Base-by-base conservation (phyloP, 2,113 vertebrate genomes). In the Cariama cristata region DNA sequence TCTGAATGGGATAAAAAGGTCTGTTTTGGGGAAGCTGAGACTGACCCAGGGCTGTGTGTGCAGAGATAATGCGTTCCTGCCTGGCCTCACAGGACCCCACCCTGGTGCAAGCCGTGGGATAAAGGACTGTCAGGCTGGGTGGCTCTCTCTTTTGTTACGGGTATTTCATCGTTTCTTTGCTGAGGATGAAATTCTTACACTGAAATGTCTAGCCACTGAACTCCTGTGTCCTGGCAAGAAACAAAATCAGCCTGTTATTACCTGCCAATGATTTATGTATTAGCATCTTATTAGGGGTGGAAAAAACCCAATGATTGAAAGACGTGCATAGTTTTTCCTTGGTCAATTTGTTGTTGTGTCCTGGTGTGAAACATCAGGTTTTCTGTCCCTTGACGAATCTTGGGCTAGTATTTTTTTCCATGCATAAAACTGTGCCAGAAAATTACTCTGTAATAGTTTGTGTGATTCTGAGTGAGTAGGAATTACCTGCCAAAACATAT, bases 1-100 rank as follows among this genome's bases (percentile, higher is more conserved):
- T 40, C 32, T 23, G 32, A 58, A 21, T 0, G 4, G 19, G 19
- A n/a, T 47, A 38, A 90, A 90, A 55, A 81, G 1, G 0, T 4
- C 5, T 59, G 16, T 52, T 68, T 81, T 66, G 55, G 18, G 33
- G 26, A 64, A 17, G 9, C 22, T 24, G 22, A 32, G 49, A 12
- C 55, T 24, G 14, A 3, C 14, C 24, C 44, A 30, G 68, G n/a
- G 14, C 40, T 35, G 11, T 3, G 7, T 2, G 1, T 13, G 11
- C 0, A 0, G 24, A 7, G 17, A 14, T 6, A 16, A 16, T 17
- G 12, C 1, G 3, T 49, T 35, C 40, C 33, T 0, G 5, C 9
- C 93, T 1, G 1, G 9, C 9, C 49, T 86, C 1, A 1, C 21
- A 21, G 21, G 33, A 19, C 5, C 13, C 8, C 30, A 16, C 44